A percentile compares a stretch with the other conserved stretches of the same genome.
Evolutionary conservation across 2,113 vertebrate species (phyloP).

Genomic region (Diadophis punctatus): DNA sequence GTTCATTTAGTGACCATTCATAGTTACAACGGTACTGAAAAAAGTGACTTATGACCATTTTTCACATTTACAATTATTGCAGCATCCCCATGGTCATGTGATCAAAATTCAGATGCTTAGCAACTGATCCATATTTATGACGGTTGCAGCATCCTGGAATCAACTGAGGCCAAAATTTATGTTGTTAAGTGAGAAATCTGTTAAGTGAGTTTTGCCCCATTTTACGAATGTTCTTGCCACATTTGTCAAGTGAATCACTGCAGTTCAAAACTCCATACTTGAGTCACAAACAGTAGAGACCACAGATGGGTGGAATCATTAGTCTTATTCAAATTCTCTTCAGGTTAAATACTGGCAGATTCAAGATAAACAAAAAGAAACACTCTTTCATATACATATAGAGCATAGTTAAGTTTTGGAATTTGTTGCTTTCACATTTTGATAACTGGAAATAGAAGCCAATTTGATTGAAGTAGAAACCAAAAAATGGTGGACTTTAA

Average conservation of each 20-base stretch:
- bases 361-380: not conserved
- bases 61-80: not conserved
- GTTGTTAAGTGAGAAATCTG: not conserved
- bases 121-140: not conserved
- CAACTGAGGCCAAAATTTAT: not conserved
- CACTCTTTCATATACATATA: not conserved
- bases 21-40: not conserved
- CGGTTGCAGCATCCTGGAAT: not conserved
- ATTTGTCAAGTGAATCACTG: not conserved
- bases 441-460: not conserved
- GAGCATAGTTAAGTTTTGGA: not conserved
- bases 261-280: not conserved
- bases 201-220: not conserved
- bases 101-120: too few relatives aligned
- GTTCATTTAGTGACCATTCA: not conserved
- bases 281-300: not conserved
- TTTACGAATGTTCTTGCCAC: not conserved
- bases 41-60: not conserved
- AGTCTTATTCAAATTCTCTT: not conserved
- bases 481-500: not conserved
- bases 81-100: not conserved
- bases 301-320: not conserved
- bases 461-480: not conserved
- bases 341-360: not conserved
- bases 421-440: not conserved